Evolutionary conservation across 2,797 vertebrate species (phyloP).

Genomic region (Cetoscarus ocellatus): DNA sequence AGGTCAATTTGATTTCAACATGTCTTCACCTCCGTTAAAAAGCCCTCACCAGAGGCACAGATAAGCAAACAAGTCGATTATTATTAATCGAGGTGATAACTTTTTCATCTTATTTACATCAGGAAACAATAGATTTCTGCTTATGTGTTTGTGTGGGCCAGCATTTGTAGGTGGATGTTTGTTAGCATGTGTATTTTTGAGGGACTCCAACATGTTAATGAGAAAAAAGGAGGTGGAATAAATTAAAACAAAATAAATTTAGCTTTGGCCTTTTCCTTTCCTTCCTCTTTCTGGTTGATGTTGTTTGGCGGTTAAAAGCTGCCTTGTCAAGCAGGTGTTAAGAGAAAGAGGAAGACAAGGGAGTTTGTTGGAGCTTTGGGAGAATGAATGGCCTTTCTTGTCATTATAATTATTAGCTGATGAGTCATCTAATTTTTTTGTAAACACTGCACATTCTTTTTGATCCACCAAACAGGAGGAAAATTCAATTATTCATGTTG

Average conservation of each 20-base stretch:
- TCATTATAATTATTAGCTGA: conserved; percentile 65
- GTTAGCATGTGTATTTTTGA: conserved; percentile 5
- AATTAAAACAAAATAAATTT: conserved; percentile 70
- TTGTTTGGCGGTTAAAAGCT: conserved; percentile 57
- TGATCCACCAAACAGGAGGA: conserved; percentile 44
- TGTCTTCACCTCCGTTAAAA: conserved; percentile 33
- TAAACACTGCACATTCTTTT: conserved; percentile 42
- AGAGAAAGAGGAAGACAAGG: conserved; percentile 59
- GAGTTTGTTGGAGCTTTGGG: conserved; percentile 29
- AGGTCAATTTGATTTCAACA: conserved; percentile 39
- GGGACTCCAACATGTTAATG: conserved; percentile 14
- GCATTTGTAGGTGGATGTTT: conserved; percentile 9
- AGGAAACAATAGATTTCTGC: conserved; percentile 43
- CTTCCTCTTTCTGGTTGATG: conserved; percentile 47
- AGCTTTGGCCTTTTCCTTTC: conserved; percentile 44
- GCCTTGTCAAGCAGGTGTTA: conserved; percentile 71
- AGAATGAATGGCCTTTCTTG: conserved; percentile 61
- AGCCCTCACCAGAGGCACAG: conserved; percentile 22
- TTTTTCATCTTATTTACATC: conserved; percentile 61
- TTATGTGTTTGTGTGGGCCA: background rate
- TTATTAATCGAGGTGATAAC: conserved; percentile 69
- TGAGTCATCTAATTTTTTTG: conserved; percentile 66
- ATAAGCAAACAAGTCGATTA: conserved; percentile 59
- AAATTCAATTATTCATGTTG: conserved; percentile 39
- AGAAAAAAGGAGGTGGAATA: conserved; percentile 30